Base-by-base conservation (phyloP, 2,113 vertebrate genomes). In the Seriola aureovittata region DNA sequence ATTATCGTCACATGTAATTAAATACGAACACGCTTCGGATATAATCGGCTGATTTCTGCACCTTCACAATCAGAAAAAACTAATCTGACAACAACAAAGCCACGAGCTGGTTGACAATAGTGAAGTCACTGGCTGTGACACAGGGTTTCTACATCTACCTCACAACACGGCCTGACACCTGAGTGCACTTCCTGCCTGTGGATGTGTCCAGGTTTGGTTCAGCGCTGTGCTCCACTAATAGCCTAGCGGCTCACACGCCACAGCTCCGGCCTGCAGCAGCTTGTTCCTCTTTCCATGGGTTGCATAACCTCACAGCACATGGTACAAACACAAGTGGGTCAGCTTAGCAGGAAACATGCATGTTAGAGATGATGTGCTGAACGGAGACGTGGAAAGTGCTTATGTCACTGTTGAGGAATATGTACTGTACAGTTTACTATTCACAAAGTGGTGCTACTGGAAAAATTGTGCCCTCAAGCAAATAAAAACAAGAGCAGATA, bases 241-340 rank as follows among this genome's bases (percentile, higher is more conserved):
- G 85, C 32, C n/a, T 29, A 46, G 70, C 1, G 40, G 65, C 50
- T 75, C 48, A 57, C 79, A 57, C 48, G 85, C 74, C 59, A 80
- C 54, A 48, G 89, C 72, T 54, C 12, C 16, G 46, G 7, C 74
- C 29, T 29, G 52, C 79, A 69, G 80, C 8, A 6, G 59, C 78
- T 55, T 74, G 71, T 89, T 85, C 77, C 77, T 62, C 63, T 81
- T 71, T 72, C 42, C 29, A 44, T 25, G 2, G 1, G 79, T 92
- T 94, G 86, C 88, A 70, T 93, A 93, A 93, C 64, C 42, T 14
- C 46, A n/a, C 38, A 76, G 40, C 85, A 90, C 86, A 87, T 81
- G 86, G 57, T 29, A 36, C 7, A 23, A 65, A 75, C 71, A 82
- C 77, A 92, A 85, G 84, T 91, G 83, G 87, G 90, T 87, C 87